Evolutionary conservation across 2,113 vertebrate species (phyloP), one percentile per base, ranked within the genome.

Genomic region (Ictalurus punctatus): DNA sequence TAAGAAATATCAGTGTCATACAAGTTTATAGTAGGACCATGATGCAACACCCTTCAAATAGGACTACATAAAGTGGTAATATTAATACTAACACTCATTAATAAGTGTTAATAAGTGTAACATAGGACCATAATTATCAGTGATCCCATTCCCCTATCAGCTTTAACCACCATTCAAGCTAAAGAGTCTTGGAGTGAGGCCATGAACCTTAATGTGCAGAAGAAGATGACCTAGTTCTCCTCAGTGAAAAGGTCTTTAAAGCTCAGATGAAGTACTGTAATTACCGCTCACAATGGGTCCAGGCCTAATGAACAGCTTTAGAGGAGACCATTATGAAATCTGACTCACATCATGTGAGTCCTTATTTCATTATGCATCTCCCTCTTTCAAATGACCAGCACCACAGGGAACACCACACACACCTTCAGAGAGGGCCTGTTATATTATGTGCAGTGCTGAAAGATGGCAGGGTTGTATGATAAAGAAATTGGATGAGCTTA

Each of bases 261-360:
- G 65, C 86, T 87, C 86, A 89, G 83, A 91, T 88, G 86, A 88
- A 86, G 83, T 91, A 84, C 82, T 40, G 88, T 88, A 92, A 92
- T 92, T 91, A 89, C 86, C 30, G 23, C 81, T 88, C 86, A 87
- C 91, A 88, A 91, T 88, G 82, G 88, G 86, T 69, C 71, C 17
- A 5, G 65, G 73, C 84, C 78, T 88, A 92, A 91, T 92, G 90
- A 92, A 91, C 87, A 90, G 67, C 78, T 89, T 90, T 91, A 82
- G 71, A 89, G 69, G 67, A 88, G 58, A 76, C 48, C 91, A 89
- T 90, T 92, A 91, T 79, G 52, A 88, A 88, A 54, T 65, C 59
- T 86, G 76, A 87, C 85, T 56, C 65, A 69, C 79, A 69, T 34
- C 84, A 54, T 23, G n/a, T n/a, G 23, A 69, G 44, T 23, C 56